Evolutionary conservation across 1,140 invertebrate genomes (phyloP).

Genomic region (Temnothorax nylanderi): DNA sequence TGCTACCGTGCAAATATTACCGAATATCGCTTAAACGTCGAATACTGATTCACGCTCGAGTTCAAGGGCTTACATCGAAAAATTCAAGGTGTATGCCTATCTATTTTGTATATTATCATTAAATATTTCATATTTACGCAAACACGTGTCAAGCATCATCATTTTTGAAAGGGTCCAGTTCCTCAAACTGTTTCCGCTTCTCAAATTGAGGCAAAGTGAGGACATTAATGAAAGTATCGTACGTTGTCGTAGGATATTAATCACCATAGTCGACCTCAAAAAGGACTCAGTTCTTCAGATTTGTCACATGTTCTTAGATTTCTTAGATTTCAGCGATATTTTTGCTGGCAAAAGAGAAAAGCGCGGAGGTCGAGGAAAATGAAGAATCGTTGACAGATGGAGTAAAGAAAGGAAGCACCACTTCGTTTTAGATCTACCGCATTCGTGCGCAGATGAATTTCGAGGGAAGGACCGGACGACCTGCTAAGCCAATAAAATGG

Average conservation of each 20-base stretch:
- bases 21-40: background rate
- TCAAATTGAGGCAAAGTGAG: no score
- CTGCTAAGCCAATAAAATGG: constrained; percentile 79
- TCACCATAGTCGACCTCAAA: background rate
- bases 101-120: background rate
- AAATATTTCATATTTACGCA: background rate
- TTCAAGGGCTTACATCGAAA: background rate
- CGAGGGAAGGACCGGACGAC: constrained; percentile 75
- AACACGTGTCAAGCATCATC: background rate
- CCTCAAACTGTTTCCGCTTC: background rate
- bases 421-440: constrained; percentile 36
- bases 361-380: background rate
- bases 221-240: background rate
- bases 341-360: background rate
- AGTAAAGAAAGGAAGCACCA: background rate
- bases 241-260: background rate
- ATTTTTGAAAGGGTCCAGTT: background rate
- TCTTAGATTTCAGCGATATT: background rate
- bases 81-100: background rate
- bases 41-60: background rate
- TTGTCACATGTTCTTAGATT: background rate
- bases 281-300: no score
- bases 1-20: background rate
- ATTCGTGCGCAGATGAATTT: constrained; percentile 73
- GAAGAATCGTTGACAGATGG: background rate